Evolutionary conservation across 2,113 vertebrate genomes (phyloP).

Genomic region (Nycticorax nycticorax): DNA sequence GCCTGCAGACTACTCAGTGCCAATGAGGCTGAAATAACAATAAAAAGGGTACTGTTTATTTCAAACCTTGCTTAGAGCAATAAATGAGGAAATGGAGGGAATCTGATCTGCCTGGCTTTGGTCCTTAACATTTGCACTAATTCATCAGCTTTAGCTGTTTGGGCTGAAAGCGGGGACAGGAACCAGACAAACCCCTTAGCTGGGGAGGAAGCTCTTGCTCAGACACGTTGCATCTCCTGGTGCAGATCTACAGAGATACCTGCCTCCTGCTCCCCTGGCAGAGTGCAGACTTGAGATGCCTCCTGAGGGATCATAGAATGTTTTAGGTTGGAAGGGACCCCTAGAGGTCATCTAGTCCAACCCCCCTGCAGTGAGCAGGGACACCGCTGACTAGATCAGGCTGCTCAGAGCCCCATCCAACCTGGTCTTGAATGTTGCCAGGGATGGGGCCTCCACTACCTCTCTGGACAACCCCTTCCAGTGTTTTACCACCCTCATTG

Average conservation of each 20-base stretch:
- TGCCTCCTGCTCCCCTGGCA: neutral
- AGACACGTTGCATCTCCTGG: fast-evolving
- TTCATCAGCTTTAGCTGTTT: neutral
- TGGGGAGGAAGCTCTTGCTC: neutral
- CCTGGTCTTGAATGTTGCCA: too few relatives aligned
- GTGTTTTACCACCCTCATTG: too few relatives aligned
- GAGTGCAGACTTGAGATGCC: fast-evolving
- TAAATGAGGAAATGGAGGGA: neutral
- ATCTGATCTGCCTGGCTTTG: neutral
- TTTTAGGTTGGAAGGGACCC: too few relatives aligned
- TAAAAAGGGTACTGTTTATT: neutral
- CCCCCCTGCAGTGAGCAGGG: too few relatives aligned
- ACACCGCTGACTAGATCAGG: too few relatives aligned
- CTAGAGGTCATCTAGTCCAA: too few relatives aligned
- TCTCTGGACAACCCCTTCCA: too few relatives aligned
- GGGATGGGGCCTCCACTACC: too few relatives aligned
- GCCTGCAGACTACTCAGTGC: neutral
- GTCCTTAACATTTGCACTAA: neutral
- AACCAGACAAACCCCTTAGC: neutral
- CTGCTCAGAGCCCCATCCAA: too few relatives aligned
- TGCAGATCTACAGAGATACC: neutral
- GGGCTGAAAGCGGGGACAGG: neutral
- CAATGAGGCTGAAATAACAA: neutral
- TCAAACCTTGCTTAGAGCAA: neutral
- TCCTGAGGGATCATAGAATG: neutral